Conservation (phyloP, 2,113 vertebrate genomes). For the Eulemur macaco region DNA sequence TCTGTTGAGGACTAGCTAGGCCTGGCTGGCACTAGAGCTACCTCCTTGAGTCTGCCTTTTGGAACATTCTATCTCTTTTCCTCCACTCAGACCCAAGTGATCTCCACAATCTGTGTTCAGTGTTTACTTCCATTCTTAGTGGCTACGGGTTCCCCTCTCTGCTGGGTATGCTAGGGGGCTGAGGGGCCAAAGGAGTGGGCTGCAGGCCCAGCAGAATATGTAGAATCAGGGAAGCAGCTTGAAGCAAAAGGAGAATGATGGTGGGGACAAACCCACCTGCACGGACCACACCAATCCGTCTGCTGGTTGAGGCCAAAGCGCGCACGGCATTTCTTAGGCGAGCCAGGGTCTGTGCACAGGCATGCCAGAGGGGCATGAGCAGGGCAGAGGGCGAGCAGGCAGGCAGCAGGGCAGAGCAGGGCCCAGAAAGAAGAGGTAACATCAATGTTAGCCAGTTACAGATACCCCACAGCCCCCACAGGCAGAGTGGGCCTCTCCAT, state of each 20-base stretch:
- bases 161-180: neutral
- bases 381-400: conserved; percentile 85
- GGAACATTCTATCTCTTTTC: neutral
- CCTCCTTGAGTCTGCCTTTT: neutral
- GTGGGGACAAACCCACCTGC: conserved; percentile 95
- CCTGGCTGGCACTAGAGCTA: neutral
- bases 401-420: conserved; percentile 79
- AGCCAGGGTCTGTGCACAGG: conserved; percentile 96
- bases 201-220: conserved; percentile 60
- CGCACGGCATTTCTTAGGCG: conserved; percentile 99
- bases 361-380: conserved; percentile 89
- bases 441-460: conserved; percentile 73
- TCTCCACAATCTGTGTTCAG: neutral
- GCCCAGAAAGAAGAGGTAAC: conserved; percentile 78
- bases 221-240: conserved; percentile 73
- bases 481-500: conserved; percentile 49
- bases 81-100: neutral
- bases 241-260: conserved; percentile 72
- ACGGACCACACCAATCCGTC: conserved; percentile 99
- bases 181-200: neutral
- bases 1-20: neutral
- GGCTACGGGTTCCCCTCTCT: neutral
- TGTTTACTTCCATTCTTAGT: neutral
- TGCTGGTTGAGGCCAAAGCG: conserved; percentile 99
- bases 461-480: conserved; percentile 60